These are phyloP conservation scores for Carduelis carduelis DNA, from an alignment of 2,797 vertebrate species.

Conservation along the genomic window DNA sequence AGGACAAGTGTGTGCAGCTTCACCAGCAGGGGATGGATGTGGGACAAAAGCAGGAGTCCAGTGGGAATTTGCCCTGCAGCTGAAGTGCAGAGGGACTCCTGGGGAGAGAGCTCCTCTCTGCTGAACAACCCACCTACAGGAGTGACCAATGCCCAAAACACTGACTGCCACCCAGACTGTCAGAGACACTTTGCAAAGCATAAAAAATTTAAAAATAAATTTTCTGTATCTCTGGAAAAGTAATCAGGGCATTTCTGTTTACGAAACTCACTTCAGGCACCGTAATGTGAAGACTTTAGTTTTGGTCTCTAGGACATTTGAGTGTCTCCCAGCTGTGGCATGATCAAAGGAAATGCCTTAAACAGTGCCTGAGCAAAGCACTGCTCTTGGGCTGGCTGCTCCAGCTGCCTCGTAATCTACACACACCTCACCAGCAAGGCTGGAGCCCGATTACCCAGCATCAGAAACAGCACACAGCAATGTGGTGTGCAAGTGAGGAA, in stretches of 20 bases:
- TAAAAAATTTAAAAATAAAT: neutral
- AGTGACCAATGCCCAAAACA: neutral
- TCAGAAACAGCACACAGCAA: neutral
- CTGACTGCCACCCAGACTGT: neutral
- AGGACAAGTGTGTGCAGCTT: rapidly evolving
- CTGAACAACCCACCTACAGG: neutral
- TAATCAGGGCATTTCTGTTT: neutral
- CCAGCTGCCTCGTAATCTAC: neutral
- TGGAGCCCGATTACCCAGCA: neutral
- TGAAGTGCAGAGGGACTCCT: neutral
- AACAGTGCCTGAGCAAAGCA: neutral
- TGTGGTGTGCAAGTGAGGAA: neutral
- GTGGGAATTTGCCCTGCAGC: neutral
- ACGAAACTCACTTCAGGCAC: neutral
- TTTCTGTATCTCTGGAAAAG: neutral
- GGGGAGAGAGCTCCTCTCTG: neutral
- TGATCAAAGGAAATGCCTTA: neutral
- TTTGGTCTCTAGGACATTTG: neutral
- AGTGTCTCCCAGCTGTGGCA: neutral
- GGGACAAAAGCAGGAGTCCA: neutral
- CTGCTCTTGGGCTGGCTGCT: neutral
- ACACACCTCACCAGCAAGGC: neutral
- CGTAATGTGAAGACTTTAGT: neutral
- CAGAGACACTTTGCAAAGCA: neutral
- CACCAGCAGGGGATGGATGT: neutral